Percentiles rank a stretch among this genome's conserved stretches.
phyloP scores from a whole-genome alignment of 2,888 invertebrate genomes.

The Pseudanteris insignis region DNA sequence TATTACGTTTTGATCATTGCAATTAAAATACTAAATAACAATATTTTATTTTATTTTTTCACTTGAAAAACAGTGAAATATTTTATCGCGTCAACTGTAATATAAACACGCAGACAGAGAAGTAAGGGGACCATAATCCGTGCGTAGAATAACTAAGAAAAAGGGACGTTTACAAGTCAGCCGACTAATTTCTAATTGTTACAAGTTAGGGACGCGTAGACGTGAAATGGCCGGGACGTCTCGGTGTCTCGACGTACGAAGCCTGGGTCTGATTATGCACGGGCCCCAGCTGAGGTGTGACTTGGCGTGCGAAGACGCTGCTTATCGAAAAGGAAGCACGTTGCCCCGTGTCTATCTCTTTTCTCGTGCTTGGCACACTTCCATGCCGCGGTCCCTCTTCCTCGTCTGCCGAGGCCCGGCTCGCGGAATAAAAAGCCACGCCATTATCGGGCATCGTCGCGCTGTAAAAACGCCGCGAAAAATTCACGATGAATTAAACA shows the following conservation, averaged over 20 bases:
- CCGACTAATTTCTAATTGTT: conserved; percentile 1
- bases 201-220: too few relatives aligned
- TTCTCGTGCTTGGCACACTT: conserved; percentile 43
- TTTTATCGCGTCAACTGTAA: background rate
- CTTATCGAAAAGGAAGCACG: conserved; percentile 29
- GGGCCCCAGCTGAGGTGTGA: conserved; percentile 39
- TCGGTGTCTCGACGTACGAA: conserved; percentile 27
- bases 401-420: conserved; percentile 17
- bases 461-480: conserved; percentile 9
- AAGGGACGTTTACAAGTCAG: too few relatives aligned
- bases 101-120: too few relatives aligned
- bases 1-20: too few relatives aligned
- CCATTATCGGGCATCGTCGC: conserved; percentile 6
- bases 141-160: too few relatives aligned
- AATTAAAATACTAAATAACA: too few relatives aligned
- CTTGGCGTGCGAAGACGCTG: conserved; percentile 40
- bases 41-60: too few relatives aligned
- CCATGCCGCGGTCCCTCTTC: conserved; percentile 33
- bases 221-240: too few relatives aligned
- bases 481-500: conserved; percentile 24
- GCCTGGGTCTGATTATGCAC: conserved; percentile 18
- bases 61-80: too few relatives aligned
- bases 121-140: too few relatives aligned
- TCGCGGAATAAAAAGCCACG: conserved; percentile 10
- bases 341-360: conserved; percentile 18